A percentile compares a stretch with the other conserved stretches of the same genome.
These are phyloP conservation scores for Tolypeutes matacus DNA, from an alignment of 2,797 vertebrate species.

Conservation along the genomic window DNA sequence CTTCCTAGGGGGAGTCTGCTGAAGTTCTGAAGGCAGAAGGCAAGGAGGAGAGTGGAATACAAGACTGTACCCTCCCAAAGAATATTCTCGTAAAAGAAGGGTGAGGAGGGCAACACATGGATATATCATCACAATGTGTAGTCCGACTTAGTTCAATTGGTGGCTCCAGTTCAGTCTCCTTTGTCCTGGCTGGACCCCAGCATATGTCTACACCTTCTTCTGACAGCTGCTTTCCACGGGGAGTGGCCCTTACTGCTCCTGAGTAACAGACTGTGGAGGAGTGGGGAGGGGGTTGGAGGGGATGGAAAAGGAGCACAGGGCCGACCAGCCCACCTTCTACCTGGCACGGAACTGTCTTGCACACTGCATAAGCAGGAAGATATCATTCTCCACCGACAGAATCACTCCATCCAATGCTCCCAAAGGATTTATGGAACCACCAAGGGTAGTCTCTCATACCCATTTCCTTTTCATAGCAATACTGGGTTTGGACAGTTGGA, in stretches of 20 bases:
- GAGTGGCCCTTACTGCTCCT: background rate
- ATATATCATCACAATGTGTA: fast-evolving
- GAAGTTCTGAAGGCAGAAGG: background rate
- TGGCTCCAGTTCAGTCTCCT: conserved; percentile 3
- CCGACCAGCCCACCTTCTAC: background rate
- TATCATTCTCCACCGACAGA: background rate
- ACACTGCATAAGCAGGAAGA: background rate
- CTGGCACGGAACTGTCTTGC: background rate
- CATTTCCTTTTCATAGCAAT: background rate
- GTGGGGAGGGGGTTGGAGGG: too few relatives aligned
- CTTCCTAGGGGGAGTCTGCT: background rate
- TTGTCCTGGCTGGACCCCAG: background rate
- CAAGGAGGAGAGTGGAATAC: background rate
- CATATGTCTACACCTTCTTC: background rate
- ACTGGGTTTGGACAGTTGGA: background rate
- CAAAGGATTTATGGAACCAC: conserved; percentile 17
- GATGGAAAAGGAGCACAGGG: background rate
- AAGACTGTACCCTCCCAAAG: fast-evolving
- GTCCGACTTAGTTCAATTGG: background rate
- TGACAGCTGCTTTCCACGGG: background rate
- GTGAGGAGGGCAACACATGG: fast-evolving
- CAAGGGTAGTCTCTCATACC: background rate
- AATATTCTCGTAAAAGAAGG: too few relatives aligned
- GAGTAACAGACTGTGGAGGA: background rate
- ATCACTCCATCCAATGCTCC: conserved; percentile 2